Evolutionary conservation across 2,113 vertebrate species (phyloP).

Genomic region (Ancistrus triradiatus): DNA sequence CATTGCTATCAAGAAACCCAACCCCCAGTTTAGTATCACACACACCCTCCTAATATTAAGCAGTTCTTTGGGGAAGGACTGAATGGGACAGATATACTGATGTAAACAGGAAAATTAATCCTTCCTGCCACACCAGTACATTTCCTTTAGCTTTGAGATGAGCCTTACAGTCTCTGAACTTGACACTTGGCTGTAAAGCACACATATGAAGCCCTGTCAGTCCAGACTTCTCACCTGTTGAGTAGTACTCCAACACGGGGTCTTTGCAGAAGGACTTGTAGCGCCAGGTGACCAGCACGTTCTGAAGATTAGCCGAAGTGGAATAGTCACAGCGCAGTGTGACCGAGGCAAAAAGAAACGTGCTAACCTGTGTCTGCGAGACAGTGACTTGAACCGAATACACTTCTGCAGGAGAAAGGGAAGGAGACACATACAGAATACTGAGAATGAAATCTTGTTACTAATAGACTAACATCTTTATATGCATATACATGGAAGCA

Average conservation of each 20-base stretch:
- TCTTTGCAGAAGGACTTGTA: slow-evolving; percentile 96
- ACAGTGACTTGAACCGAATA: slow-evolving; percentile 78
- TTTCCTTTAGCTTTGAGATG: not conserved
- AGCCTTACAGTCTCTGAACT: too few relatives aligned
- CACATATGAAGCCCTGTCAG: too few relatives aligned
- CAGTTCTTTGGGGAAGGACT: too few relatives aligned
- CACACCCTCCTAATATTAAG: too few relatives aligned
- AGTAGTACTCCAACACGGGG: slow-evolving; percentile 89
- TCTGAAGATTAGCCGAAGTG: slow-evolving; percentile 81
- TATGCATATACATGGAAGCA: too few relatives aligned
- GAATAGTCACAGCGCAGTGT: slow-evolving; percentile 84
- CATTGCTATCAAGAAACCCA: too few relatives aligned
- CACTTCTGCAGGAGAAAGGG: slow-evolving; percentile 61
- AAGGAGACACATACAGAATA: not conserved
- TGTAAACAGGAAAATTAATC: not conserved
- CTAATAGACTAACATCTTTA: too few relatives aligned
- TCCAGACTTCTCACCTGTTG: slow-evolving; percentile 68
- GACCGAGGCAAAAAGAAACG: slow-evolving; percentile 78
- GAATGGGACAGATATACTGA: not conserved
- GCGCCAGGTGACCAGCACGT: slow-evolving; percentile 85
- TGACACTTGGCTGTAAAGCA: too few relatives aligned
- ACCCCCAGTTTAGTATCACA: too few relatives aligned
- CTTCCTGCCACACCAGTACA: not conserved
- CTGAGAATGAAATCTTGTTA: too few relatives aligned
- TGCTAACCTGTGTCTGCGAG: slow-evolving; percentile 68